These are phyloP conservation scores for Osmoderma eremita DNA, from an alignment of 2,888 invertebrate species.

Conservation along the genomic window DNA sequence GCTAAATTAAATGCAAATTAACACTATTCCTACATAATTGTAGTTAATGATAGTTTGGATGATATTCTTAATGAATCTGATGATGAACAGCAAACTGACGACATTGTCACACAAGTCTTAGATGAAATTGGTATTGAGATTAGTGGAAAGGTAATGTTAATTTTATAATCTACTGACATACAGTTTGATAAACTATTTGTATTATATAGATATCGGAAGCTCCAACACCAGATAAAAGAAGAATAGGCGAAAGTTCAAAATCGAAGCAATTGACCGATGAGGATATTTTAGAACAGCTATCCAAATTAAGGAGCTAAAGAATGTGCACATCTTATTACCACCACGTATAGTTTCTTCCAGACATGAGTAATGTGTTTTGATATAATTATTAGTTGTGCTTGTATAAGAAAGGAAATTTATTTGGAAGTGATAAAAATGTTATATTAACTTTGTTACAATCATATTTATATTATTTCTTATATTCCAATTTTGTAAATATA, in stretches of 20 bases:
- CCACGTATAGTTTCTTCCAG: background rate
- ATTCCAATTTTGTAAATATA: no score
- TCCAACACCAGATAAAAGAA: conserved; percentile 71
- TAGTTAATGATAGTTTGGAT: conserved; percentile 90
- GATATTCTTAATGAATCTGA: conserved; percentile 89
- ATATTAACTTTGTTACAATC: no score
- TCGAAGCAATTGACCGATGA: conserved; percentile 68
- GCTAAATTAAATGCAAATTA: background rate
- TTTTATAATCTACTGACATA: background rate
- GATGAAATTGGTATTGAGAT: conserved; percentile 97
- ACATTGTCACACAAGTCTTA: conserved; percentile 88
- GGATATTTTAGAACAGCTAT: conserved; percentile 78
- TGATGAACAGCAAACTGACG: conserved; percentile 89
- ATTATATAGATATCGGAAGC: conserved; percentile 71
- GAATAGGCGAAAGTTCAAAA: conserved; percentile 67
- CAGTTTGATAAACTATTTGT: conserved; percentile 9
- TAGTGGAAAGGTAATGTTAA: conserved; percentile 78
- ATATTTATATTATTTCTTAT: no score
- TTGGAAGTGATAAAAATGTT: no score
- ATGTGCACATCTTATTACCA: background rate
- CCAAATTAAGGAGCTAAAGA: conserved; percentile 61
- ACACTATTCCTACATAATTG: conserved; percentile 47
- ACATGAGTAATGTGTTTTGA: background rate
- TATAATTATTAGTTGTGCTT: no score
- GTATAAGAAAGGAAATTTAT: no score